Evolutionary conservation across 92 coral and sea anemone genomes (phyloP), one percentile per base, ranked within the genome.

Genomic region (Umimayanthus chanpuru): DNA sequence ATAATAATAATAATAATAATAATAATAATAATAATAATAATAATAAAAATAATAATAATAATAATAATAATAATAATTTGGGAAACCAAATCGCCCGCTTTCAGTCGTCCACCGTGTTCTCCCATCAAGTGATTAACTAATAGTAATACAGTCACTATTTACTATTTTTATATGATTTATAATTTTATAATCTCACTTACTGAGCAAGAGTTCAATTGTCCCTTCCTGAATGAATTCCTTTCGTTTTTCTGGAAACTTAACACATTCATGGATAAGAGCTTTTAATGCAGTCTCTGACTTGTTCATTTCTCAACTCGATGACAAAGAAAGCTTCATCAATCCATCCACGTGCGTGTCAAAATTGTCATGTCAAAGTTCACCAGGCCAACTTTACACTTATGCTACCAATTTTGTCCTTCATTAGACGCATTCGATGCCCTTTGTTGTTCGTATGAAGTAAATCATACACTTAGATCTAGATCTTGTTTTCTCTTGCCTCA

Each of bases 161-260:
- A 41, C 7, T 41, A 41, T 41, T 4, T 41, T 41, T 41, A 41
- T 43, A 43, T 5, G 6, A 43, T 43, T 43, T 43, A 43, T 43
- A 43, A 8, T 50, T 11, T 50, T 9, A 50, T 9, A 53, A 2
- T 53, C 4, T 12, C 4, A 87, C 94, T 92, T 80, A 95, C 99
- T 94, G 8, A 94, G 88, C 28, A 97, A 82, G 23, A 94, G 91
- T 32, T 94, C 92, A 20, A 95, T 77, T 9, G 96, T 89, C 25
- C 98, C 99, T 89, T 97, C 96, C 18, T 73, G 85, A 5, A 95
- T 80, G 73, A 94, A 97, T 50, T 89, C 91, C 85, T 92, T 78
- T 72, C 90, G 89, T 58, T 90, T 93, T 30, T 80, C 93, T 0
- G 93, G 94, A 81, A 89, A 73, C 15, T 85, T 32, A 28, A 94